Conservation (phyloP, 1,140 invertebrate genomes). For the Mercenaria mercenaria region DNA sequence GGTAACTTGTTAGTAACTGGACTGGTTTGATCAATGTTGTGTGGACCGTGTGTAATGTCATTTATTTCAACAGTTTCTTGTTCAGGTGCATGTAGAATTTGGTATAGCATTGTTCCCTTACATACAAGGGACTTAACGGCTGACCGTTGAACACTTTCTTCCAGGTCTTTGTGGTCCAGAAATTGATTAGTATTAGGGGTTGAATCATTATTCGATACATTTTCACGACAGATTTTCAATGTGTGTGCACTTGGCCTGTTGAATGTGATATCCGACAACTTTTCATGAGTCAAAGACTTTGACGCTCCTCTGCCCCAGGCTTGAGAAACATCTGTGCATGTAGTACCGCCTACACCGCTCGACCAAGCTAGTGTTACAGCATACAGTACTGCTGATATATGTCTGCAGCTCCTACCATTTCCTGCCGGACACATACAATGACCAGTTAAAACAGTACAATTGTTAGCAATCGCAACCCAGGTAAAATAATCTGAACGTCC, state of each 20-base stretch:
- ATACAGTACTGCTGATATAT: slow-evolving; percentile 66
- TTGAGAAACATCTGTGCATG: neutral
- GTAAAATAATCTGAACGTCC: slow-evolving; percentile 20
- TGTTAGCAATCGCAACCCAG: neutral
- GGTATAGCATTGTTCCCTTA: too few relatives aligned
- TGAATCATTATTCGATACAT: neutral
- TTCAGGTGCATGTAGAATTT: too few relatives aligned
- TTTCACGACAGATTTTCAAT: neutral
- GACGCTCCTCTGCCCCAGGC: neutral
- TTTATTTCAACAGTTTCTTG: too few relatives aligned
- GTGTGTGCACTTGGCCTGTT: neutral
- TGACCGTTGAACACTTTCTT: neutral
- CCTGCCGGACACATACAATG: too few relatives aligned
- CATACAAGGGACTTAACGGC: too few relatives aligned
- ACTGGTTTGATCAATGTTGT: too few relatives aligned
- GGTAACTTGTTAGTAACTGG: too few relatives aligned
- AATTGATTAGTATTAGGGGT: neutral
- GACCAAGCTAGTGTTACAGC: slow-evolving; percentile 21
- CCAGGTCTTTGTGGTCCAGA: slow-evolving; percentile 1
- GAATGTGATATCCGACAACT: neutral
- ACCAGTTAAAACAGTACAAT: slow-evolving; percentile 52
- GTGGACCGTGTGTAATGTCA: too few relatives aligned
- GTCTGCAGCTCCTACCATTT: slow-evolving; percentile 57
- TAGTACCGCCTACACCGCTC: slow-evolving; percentile 1
- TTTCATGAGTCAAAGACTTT: neutral